Evolutionary conservation across 2,113 vertebrate genomes (phyloP).

Genomic region (Calypte anna): DNA sequence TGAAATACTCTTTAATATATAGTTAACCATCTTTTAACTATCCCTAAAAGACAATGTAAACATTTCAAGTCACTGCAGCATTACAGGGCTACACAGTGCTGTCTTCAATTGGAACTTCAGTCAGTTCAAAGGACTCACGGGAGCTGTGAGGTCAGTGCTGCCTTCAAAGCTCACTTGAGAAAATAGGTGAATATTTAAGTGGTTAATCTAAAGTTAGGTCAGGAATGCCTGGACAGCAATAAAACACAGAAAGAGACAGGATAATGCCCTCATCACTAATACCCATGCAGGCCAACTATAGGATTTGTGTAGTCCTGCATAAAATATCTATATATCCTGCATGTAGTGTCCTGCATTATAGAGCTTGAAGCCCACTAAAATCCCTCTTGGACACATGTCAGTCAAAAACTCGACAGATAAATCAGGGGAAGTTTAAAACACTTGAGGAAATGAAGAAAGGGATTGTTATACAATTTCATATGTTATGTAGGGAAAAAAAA

Average conservation of each 20-base stretch:
- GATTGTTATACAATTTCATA: not conserved
- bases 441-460: not conserved
- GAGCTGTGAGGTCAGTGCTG: accelerated
- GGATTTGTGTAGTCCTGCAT: not conserved
- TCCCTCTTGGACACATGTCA: not conserved
- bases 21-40: not conserved
- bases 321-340: no score
- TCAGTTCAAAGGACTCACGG: not conserved
- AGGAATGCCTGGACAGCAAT: not conserved
- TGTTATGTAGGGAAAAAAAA: not conserved
- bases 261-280: not conserved
- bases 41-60: not conserved
- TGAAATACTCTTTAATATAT: not conserved
- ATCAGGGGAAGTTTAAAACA: not conserved
- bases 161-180: not conserved
- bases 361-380: no score
- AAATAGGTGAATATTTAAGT: not conserved
- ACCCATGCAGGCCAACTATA: not conserved
- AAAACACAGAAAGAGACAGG: not conserved
- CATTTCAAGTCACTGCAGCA: not conserved
- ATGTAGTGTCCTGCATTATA: no score
- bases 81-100: not conserved
- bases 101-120: not conserved
- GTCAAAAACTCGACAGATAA: not conserved
- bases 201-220: not conserved